Base-by-base conservation (phyloP, 2,797 vertebrate genomes). In the Xiphorhynchus erythropygius region DNA sequence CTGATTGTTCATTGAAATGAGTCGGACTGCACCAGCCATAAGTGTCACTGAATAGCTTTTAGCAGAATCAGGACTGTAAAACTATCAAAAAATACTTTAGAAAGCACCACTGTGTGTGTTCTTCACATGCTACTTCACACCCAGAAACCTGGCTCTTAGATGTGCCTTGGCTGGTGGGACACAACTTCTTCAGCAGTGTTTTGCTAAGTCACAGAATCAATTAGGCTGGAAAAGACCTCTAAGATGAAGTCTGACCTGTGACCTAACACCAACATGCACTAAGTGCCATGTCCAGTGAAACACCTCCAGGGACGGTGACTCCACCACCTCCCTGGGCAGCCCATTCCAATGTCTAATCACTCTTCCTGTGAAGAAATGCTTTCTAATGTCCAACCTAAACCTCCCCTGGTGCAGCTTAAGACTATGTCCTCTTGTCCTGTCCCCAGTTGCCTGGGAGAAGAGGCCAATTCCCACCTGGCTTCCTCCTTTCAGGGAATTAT, bases 91-190 rank as follows among this genome's bases (percentile, higher is more conserved):
- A 24, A 1, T 0, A 35, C 44, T 39, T 33, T 11, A 33, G 52
- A 46, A 60, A 87, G 57, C 33, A 33, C 6, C 6, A 8, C 12
- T 32, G 19, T 44, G 5, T 27, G 33, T 42, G n/a, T 28, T 77
- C 57, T 64, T 84, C 35, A 30, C 14, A 6, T 10, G 30, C 44
- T 67, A 28, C 56, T 78, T 67, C 62, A 41, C 21, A 41, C 28
- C 25, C 56, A 83, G 75, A 65, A 79, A 74, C 28, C 47, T 32
- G 39, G 32, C 21, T 85, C 30, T 57, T 39, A 28, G 46, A 28
- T 5, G 9, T 35, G 35, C 53, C 41, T 47, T 9, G 8, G 41
- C 41, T 76, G 59, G 13, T 0, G 0, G 19, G 24, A 4, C 42
- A 47, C 44, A 42, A 14, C 22, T 68, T 28, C 67, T 62, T 62